Evolutionary conservation across 2,888 invertebrate genomes (phyloP).

Genomic region (Drosophila anomelani): DNA sequence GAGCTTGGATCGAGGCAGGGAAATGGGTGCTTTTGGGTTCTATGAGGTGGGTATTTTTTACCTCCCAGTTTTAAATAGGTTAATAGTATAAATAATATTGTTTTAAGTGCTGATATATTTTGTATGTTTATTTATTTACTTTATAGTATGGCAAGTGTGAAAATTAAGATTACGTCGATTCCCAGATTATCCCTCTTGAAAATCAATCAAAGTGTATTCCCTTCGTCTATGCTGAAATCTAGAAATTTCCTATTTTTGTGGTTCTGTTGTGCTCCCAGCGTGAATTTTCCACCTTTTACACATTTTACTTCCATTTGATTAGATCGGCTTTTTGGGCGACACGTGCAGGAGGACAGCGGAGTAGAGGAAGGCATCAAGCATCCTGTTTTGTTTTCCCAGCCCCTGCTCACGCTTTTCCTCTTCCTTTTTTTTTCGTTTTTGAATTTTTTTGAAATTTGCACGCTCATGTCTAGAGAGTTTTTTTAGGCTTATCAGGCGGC

Average conservation of each 20-base stretch:
- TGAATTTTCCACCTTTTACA: constrained; percentile 82
- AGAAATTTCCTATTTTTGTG: constrained; percentile 44
- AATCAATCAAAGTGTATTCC: constrained; percentile 7
- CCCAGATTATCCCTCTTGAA: too few species aligned
- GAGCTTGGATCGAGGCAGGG: background rate
- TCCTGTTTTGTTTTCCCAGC: constrained; percentile 75
- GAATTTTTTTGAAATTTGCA: constrained; percentile 66
- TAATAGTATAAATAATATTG: background rate
- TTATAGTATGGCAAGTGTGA: background rate
- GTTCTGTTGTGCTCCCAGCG: constrained; percentile 49
- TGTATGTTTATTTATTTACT: too few species aligned
- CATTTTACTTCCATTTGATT: constrained; percentile 83
- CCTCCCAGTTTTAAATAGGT: background rate
- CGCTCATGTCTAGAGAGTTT: constrained; percentile 71
- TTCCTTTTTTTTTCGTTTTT: constrained; percentile 15
- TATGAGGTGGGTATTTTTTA: background rate
- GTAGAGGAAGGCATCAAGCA: constrained; percentile 57
- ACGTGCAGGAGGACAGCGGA: constrained; percentile 56
- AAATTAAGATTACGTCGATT: background rate
- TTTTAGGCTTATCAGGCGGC: constrained; percentile 71
- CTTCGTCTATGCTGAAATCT: background rate
- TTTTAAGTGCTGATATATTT: too few species aligned
- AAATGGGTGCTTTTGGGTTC: background rate
- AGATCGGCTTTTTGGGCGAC: constrained; percentile 77
- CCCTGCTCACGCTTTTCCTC: constrained; percentile 12